Evolutionary conservation across 2,888 invertebrate species (phyloP), one percentile per base, ranked within the genome.

Genomic region (Trypoxylon attenuatum): DNA sequence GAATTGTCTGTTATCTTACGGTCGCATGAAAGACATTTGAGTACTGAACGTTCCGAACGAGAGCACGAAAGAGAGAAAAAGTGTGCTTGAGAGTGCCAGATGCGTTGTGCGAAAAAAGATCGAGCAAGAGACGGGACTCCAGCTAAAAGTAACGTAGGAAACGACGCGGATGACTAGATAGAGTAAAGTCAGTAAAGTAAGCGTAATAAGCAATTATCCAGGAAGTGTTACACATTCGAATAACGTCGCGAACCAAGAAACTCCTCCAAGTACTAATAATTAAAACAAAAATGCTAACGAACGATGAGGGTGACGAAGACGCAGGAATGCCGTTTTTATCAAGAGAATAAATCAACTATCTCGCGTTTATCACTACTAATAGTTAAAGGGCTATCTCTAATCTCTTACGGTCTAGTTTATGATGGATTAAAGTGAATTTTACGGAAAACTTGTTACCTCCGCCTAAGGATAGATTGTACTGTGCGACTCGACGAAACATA

Each of bases 391-490:
- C 68, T 67, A 60, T 73, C n/a, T n/a, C 71, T 77, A 77, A 77
- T 58, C 58, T 73, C 62, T 66, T 68, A 69, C 80, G 80, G 79
- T 79, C 80, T 81, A 81, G 78, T 81, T 80, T 79, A 78, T 68
- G n/a, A n/a, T n/a, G n/a, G n/a, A n/a, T n/a, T n/a, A n/a, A n/a
- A n/a, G n/a, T n/a, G n/a, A n/a, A n/a, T n/a, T n/a, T n/a, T n/a
- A 63, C 47, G 29, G 56, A 18, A 72, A 69, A 73, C 71, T 68
- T 67, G 71, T 80, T 79, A 78, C 71, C 74, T 78, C 73, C 69
- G 79, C 80, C 79, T 81, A 80, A 79, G 69, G 71, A 68, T 81
- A 81, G 77, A 65, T 69, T n/a, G n/a, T n/a, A n/a, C 55, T 71
- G 60, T 76, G 65, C 50, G 68, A 57, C 53, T 54, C 59, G 65